Conservation (phyloP, 2,888 invertebrate species). For the Carcina quercana region DNA sequence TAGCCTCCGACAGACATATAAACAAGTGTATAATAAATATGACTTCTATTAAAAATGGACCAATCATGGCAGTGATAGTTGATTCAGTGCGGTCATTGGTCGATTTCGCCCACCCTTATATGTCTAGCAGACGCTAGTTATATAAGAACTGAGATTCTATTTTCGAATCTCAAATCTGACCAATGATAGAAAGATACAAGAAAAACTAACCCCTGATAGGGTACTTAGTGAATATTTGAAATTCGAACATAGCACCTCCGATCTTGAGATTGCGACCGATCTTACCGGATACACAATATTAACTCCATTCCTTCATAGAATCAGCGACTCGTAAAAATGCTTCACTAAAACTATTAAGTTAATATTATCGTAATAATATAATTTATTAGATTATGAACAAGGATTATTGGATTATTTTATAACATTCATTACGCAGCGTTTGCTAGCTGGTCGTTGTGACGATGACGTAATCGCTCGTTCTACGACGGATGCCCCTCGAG, state of each 20-base stretch:
- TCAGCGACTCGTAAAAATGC: constrained; percentile 45
- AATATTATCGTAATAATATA: constrained; percentile 11
- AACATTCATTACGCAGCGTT: constrained; percentile 38
- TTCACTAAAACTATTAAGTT: constrained; percentile 10
- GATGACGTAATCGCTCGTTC: constrained; percentile 61
- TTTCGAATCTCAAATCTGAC: constrained; percentile 40
- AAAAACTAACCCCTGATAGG: background rate
- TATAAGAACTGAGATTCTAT: constrained; percentile 57
- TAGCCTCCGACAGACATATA: constrained; percentile 72
- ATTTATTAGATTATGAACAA: constrained; percentile 12
- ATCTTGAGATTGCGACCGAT: constrained; percentile 71
- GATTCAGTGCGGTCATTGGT: constrained; percentile 70
- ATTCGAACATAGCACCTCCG: constrained; percentile 53
- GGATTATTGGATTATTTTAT: constrained; percentile 37
- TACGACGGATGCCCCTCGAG: constrained; percentile 60
- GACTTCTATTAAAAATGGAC: constrained; percentile 66
- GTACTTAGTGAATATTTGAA: constrained; percentile 22
- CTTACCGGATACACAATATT: constrained; percentile 31
- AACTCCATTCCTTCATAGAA: constrained; percentile 65
- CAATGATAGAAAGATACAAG: background rate
- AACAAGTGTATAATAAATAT: constrained; percentile 61
- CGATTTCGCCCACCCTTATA: constrained; percentile 63
- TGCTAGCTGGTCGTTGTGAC: constrained; percentile 23
- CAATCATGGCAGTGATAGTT: constrained; percentile 70
- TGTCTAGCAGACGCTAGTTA: constrained; percentile 62